A percentile compares a stretch with the other conserved stretches of the same genome.
phyloP scores from a whole-genome alignment of 2,113 vertebrate species.

The Epinephelus fuscoguttatus region DNA sequence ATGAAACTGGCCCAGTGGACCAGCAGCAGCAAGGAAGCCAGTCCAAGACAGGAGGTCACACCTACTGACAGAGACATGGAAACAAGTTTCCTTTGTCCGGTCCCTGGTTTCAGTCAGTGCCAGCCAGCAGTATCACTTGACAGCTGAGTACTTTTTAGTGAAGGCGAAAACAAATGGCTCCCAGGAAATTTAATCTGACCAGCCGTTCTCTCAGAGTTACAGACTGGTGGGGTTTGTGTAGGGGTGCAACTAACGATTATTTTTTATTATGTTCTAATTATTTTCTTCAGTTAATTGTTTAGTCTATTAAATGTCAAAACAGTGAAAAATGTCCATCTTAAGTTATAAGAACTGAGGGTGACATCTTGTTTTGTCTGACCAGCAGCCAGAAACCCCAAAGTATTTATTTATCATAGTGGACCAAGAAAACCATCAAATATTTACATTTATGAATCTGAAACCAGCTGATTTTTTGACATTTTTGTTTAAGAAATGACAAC shows the following conservation, averaged over 20 bases:
- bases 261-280: background rate
- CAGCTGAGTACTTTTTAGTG: background rate
- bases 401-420: background rate
- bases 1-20: slow-evolving; percentile 46
- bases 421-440: background rate
- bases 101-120: slow-evolving; percentile 36
- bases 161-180: background rate
- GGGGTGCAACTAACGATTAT: background rate
- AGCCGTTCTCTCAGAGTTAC: background rate
- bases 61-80: slow-evolving; percentile 35
- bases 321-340: background rate
- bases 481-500: background rate
- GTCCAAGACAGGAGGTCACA: slow-evolving; percentile 44
- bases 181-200: background rate
- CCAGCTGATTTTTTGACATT: background rate
- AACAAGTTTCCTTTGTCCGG: slow-evolving; percentile 17
- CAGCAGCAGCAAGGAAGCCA: slow-evolving; percentile 24
- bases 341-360: background rate
- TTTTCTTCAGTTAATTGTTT: background rate
- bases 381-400: background rate
- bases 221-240: background rate
- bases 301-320: background rate
- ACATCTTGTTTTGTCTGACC: background rate
- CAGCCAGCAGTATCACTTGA: slow-evolving; percentile 19
- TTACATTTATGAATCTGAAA: background rate